Evolutionary conservation across 2,888 invertebrate species (phyloP), one percentile per base, ranked within the genome.

Genomic region (Eupithecia abbreviata): DNA sequence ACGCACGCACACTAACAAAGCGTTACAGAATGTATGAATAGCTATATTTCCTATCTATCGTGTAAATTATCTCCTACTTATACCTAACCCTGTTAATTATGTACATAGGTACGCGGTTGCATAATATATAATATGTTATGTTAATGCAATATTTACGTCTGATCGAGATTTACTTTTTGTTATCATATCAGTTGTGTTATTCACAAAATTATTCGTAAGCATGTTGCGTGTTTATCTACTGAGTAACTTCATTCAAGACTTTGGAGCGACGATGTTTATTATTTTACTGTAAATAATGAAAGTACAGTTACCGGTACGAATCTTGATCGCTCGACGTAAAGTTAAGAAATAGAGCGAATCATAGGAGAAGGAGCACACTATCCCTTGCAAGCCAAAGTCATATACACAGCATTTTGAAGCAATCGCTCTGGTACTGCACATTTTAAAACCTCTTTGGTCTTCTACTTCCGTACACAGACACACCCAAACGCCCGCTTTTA

Each of bases 171-270:
- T 85, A 79, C 80, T 80, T 86, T 87, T 76, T 80, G 79, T 80
- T 79, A 73, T 78, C 70, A 70, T 74, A 72, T 83, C 83, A 81
- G 83, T 87, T 89, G 82, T 87, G 85, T 87, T 91, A 88, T 87
- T 84, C 83, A 89, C 87, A 87, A 90, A 90, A 87, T 84, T 85
- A 84, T 87, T 87, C 82, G 88, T 88, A 90, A 88, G 91, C 91
- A 91, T 92, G 91, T 90, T 90, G 91, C 89, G 92, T 91, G 90
- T 90, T 85, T 74, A 76, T 72, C 71, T 45, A 69, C 74, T 55
- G 74, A 76, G 72, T 76, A 75, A 74, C 74, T 72, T 49, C 41
- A 73, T 65, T 68, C 47, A 69, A 72, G 74, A 72, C 55, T 65
- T 72, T 58, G 43, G 49, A 68, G 67, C 58, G 62, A 51, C 30